phyloP scores from a whole-genome alignment of 2,888 invertebrate species.

The Euplexia lucipara region DNA sequence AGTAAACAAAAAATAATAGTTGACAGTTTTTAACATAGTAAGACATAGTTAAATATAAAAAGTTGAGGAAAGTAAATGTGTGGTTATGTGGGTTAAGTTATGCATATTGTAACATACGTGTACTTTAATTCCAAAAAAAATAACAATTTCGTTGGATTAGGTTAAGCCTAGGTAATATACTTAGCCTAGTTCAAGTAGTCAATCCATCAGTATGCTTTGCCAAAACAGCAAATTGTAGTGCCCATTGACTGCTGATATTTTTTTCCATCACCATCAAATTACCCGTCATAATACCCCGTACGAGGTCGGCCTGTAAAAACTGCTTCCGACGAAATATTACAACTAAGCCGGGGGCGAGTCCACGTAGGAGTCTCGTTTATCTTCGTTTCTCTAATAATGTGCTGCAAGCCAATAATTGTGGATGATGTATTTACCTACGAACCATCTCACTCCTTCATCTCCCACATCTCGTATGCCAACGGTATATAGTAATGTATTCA shows the following conservation, averaged over 20 bases:
- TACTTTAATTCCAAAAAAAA: background rate
- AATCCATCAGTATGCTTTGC: background rate
- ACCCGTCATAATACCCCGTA: constrained; percentile 41
- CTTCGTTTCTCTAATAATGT: constrained; percentile 71
- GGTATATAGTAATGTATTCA: constrained; percentile 51
- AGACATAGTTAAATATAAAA: no score
- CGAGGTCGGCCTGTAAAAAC: constrained; percentile 44
- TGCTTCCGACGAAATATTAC: constrained; percentile 49
- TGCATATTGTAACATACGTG: no score
- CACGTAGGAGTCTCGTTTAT: constrained; percentile 70
- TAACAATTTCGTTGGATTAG: background rate
- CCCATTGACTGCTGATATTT: constrained; percentile 16
- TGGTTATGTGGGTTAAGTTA: no score
- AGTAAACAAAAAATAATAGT: no score
- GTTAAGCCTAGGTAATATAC: background rate
- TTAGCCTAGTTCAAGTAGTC: no score
- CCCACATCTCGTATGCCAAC: constrained; percentile 4
- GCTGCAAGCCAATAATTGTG: constrained; percentile 68
- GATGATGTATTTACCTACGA: constrained; percentile 66
- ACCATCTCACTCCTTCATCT: constrained; percentile 14
- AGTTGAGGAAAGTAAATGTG: no score
- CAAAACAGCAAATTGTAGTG: constrained; percentile 3
- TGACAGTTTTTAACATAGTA: no score
- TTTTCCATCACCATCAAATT: constrained; percentile 43
- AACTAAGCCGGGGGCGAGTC: constrained; percentile 52